phyloP scores from a whole-genome alignment of 2,888 invertebrate species.

The Eulithis testata region DNA sequence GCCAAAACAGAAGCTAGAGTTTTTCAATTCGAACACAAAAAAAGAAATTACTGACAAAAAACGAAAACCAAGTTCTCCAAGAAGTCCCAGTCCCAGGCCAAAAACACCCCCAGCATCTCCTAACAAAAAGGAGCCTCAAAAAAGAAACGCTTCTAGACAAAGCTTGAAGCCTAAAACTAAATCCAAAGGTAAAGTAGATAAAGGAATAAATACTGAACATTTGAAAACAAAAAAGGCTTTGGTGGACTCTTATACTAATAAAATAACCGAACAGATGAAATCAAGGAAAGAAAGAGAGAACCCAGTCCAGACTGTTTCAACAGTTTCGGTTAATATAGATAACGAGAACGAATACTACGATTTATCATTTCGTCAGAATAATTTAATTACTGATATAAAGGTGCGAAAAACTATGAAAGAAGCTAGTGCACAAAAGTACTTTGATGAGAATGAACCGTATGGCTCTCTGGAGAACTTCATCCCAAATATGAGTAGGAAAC shows the following conservation, averaged over 20 bases:
- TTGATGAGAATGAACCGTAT: conserved; percentile 44
- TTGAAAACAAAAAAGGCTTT: conserved; percentile 58
- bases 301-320: conserved; percentile 52
- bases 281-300: conserved; percentile 30
- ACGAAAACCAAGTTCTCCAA: neutral
- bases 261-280: conserved; percentile 47
- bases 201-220: conserved; percentile 46
- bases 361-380: conserved; percentile 56
- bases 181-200: conserved; percentile 44
- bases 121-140: conserved; percentile 16
- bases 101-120: conserved; percentile 12
- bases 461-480: conserved; percentile 38
- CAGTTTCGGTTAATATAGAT: conserved; percentile 64
- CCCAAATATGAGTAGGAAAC: conserved; percentile 17
- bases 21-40: conserved; percentile 16
- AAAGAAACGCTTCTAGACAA: conserved; percentile 7
- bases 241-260: conserved; percentile 60
- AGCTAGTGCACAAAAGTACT: conserved; percentile 34
- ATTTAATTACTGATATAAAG: conserved; percentile 54
- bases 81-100: conserved; percentile 10
- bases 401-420: conserved; percentile 57
- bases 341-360: conserved; percentile 64
- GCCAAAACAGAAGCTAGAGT: conserved; percentile 17
- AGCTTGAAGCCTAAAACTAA: conserved; percentile 25
- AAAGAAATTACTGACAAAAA: neutral